Base-by-base conservation (phyloP, 2,113 vertebrate species). In the Cyprinodon tularosa region DNA sequence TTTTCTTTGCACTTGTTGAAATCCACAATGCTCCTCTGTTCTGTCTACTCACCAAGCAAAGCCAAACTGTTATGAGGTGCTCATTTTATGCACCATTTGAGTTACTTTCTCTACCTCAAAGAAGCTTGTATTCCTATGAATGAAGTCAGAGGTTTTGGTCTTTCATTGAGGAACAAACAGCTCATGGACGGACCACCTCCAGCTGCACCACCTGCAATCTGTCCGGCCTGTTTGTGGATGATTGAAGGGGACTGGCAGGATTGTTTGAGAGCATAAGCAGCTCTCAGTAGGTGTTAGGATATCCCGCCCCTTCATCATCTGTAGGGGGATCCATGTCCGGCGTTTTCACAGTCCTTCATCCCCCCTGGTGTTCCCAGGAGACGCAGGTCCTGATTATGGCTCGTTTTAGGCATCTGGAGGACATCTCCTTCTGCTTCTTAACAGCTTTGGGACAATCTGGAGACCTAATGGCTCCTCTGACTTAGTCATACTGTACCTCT, bases 391-490 rank as follows among this genome's bases (percentile, higher is more conserved):
- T 93, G 88, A 92, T 91, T 93, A 87, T 78, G 72, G 63, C 82
- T 63, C 73, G 76, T 72, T 82, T 74, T 86, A 72, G 79, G 81
- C 80, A 77, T 77, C 89, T 86, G 84, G 84, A 82, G 79, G 76
- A 74, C 75, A 88, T 74, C 86, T 80, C 62, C 61, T n/a, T 79
- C 77, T 66, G 74, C 73, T 86, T 88, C 86, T 87, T 53, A 85
- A 78, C 78, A 80, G 80, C 81, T 82, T 88, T 88, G 77, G 76
- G 77, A 63, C 0, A 63, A 84, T 57, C 48, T 37, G 77, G 65
- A 83, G 91, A 90, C 80, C 87, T 84, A 88, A 88, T 85, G 86
- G 85, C 77, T 84, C 81, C 72, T 72, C 78, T 91, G 88, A 88
- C 83, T 94, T 84, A 89, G 87, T 72, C 72, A 66, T 89, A 84